Conservation (phyloP, 2,888 invertebrate species). For the Protonemura montana region DNA sequence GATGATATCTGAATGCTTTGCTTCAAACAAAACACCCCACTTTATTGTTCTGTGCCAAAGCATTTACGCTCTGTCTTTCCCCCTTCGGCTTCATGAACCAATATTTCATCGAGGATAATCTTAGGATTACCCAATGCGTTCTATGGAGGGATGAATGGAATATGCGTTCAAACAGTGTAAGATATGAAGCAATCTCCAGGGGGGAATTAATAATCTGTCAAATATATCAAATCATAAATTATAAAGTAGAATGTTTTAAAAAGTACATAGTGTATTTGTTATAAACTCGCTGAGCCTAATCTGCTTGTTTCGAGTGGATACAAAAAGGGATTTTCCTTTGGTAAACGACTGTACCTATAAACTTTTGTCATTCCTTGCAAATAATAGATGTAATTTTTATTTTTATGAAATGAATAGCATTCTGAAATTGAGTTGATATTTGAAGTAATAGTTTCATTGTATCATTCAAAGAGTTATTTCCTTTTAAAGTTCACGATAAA, state of each 20-base stretch:
- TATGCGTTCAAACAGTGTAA: not conserved
- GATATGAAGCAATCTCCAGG: constrained; percentile 12
- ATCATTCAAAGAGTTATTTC: not conserved
- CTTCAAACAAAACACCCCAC: not conserved
- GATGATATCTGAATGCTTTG: not conserved
- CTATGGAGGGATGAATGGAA: constrained; percentile 1
- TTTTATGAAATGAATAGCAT: not conserved
- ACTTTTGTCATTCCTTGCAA: too few relatives aligned
- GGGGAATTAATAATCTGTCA: constrained; percentile 12
- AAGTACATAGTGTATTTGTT: not conserved
- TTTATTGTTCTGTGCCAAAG: not conserved
- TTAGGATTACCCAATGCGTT: not conserved
- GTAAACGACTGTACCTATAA: too few relatives aligned
- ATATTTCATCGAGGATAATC: constrained; percentile 26
- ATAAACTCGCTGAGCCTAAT: too few relatives aligned
- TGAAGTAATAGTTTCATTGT: not conserved
- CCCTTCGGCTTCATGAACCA: not conserved
- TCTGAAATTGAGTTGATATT: not conserved
- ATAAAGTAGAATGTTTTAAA: not conserved
- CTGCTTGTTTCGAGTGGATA: too few relatives aligned
- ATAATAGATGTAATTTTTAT: too few relatives aligned
- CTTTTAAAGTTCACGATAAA: constrained; percentile 1
- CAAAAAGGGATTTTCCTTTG: too few relatives aligned
- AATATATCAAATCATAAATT: not conserved
- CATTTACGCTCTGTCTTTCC: not conserved